Base-by-base conservation (phyloP, 2,888 invertebrate species). In the Cephonodes hylas region DNA sequence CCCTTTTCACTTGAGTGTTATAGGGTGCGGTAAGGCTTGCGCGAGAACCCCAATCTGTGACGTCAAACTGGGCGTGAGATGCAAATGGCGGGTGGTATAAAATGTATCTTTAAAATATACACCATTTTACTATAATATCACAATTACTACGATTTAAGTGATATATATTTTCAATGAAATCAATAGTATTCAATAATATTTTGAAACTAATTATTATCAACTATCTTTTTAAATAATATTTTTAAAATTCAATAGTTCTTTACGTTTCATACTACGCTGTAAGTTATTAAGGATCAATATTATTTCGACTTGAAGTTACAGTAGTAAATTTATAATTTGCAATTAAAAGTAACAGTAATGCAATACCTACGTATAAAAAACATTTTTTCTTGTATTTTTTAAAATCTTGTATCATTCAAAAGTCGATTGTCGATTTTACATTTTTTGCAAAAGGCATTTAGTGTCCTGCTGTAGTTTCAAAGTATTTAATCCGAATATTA, bases 1-100 rank as follows among this genome's bases (percentile, higher is more conserved):
- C 63, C 78, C 34, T 85, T 89, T 80, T 73, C 61, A 59, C 64
- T 66, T 60, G 69, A 66, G 66, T 64, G 46, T 68, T 79, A 80
- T 80, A 83, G 93, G 93, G 93, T 92, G 93, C 93, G 93, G 93
- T 93, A 87, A 81, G 83, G 75, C 72, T 76, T 65, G 65, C 72
- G 74, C 81, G 93, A 83, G 89, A 91, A 89, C 93, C 93, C 92
- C 92, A 82, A 77, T 79, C 68, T 72, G 87, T 93, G 92, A 93
- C 93, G 93, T 93, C 92, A 93, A 91, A 90, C 91, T 91, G 93
- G 93, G 93, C 93, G 93, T 93, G 92, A 91, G 76, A 77, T 75
- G 61, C 63, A 65, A 74, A 81, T 61, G 63, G 88, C 91, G 92
- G 84, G 70, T 27, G 4, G 44, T 56, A 42, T 18, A 42, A 56